These are phyloP conservation scores for Myioborus melanocephalus DNA, from an alignment of 2,797 vertebrate species.

Conservation along the genomic window DNA sequence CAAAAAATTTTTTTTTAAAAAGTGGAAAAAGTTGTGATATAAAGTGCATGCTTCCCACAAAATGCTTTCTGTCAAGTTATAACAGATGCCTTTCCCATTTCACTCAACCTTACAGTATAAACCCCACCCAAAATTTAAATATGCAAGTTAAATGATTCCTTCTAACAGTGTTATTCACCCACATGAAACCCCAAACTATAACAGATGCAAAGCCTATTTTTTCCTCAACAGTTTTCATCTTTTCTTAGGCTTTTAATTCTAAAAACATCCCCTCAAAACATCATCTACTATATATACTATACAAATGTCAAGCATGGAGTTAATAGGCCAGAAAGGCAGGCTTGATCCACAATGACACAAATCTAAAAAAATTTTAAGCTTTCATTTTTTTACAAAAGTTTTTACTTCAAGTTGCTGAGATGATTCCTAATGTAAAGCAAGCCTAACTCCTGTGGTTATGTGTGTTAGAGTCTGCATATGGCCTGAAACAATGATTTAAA, in stretches of 20 bases:
- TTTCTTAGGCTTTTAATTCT: conserved; percentile 28
- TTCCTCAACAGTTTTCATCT: conserved; percentile 18
- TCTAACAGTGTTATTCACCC: conserved; percentile 50
- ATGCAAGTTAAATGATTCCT: conserved; percentile 36
- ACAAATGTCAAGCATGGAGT: background rate
- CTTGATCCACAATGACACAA: background rate
- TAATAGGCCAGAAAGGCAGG: background rate
- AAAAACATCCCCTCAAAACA: conserved; percentile 19
- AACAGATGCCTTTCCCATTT: conserved; percentile 32
- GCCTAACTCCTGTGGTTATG: conserved; percentile 29
- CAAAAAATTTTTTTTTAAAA: background rate
- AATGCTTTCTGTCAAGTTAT: conserved; percentile 32
- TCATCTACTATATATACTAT: background rate
- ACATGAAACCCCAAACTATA: conserved; percentile 43
- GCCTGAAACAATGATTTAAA: conserved; percentile 60
- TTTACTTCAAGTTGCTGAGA: background rate
- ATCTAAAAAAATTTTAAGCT: background rate
- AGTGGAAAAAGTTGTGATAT: background rate
- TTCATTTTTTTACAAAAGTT: background rate
- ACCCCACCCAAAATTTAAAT: conserved; percentile 47
- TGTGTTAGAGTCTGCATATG: conserved; percentile 39
- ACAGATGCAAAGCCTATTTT: conserved; percentile 47
- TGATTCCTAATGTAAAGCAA: conserved; percentile 9
- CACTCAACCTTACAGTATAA: conserved; percentile 14
- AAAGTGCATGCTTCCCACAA: background rate